phyloP scores from a whole-genome alignment of 2,888 invertebrate genomes.

The Drosophila paracracens region DNA sequence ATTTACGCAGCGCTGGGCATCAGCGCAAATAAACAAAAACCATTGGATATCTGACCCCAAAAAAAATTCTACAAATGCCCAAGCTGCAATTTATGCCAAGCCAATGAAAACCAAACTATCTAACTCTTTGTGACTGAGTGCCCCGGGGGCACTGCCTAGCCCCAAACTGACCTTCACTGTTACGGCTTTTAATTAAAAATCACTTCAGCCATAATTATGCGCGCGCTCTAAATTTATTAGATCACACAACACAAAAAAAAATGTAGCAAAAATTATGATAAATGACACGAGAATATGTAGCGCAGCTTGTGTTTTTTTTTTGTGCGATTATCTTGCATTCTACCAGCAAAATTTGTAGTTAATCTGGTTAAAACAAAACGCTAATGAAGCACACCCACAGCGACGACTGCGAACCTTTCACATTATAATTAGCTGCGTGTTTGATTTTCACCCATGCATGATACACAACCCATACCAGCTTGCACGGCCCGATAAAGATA shows the following conservation, averaged over 20 bases:
- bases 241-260: conserved; percentile 30
- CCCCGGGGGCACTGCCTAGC: conserved; percentile 33
- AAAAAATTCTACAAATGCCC: conserved; percentile 44
- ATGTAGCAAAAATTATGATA: conserved; percentile 42
- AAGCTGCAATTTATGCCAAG: conserved; percentile 51
- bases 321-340: conserved; percentile 50
- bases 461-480: conserved; percentile 25
- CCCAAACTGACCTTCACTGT: conserved; percentile 54
- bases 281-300: conserved; percentile 36
- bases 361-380: conserved; percentile 49
- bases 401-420: conserved; percentile 51
- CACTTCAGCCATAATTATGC: conserved; percentile 65
- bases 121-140: conserved; percentile 28
- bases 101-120: conserved; percentile 36
- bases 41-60: conserved; percentile 58
- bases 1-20: conserved; percentile 55
- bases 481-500: conserved; percentile 23
- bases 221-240: conserved; percentile 62
- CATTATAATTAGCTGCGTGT: conserved; percentile 22
- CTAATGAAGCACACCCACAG: conserved; percentile 69
- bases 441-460: conserved; percentile 20
- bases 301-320: conserved; percentile 29
- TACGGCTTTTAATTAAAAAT: conserved; percentile 66
- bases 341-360: conserved; percentile 23
- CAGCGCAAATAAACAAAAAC: conserved; percentile 24